Evolutionary conservation across 2,888 invertebrate species (phyloP).

Genomic region (Xestia c-nigrum): DNA sequence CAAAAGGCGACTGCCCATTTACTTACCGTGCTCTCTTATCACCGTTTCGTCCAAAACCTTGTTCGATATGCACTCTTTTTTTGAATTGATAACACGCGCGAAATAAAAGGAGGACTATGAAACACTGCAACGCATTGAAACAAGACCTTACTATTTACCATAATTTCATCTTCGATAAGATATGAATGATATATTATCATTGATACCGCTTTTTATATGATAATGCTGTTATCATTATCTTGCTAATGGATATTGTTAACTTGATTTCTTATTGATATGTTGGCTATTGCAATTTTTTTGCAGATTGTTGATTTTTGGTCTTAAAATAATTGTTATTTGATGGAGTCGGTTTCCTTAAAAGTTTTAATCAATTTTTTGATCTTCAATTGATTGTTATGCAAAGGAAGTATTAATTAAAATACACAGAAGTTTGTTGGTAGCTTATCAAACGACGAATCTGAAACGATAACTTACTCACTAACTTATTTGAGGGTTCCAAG

Average conservation of each 20-base stretch:
- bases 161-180: conserved; percentile 84
- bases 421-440: conserved; percentile 28
- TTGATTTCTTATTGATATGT: conserved; percentile 69
- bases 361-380: conserved; percentile 33
- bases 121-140: conserved; percentile 75
- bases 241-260: conserved; percentile 71
- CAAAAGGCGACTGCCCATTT: conserved; percentile 7
- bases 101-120: conserved; percentile 66
- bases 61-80: conserved; percentile 75
- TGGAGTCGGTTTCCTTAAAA: conserved; percentile 29
- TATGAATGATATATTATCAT: conserved; percentile 65
- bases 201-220: conserved; percentile 64
- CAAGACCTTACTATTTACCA: conserved; percentile 77
- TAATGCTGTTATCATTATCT: conserved; percentile 60
- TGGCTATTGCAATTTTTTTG: conserved; percentile 59
- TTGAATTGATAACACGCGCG: conserved; percentile 74
- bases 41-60: conserved; percentile 69
- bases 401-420: conserved; percentile 8
- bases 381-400: conserved; percentile 2
- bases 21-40: conserved; percentile 59
- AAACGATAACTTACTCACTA: background rate
- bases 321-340: conserved; percentile 17
- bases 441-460: conserved; percentile 34
- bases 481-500: background rate
- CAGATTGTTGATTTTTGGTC: conserved; percentile 21